Base-by-base conservation (phyloP, 2,797 vertebrate genomes). In the Bufotes viridis region DNA sequence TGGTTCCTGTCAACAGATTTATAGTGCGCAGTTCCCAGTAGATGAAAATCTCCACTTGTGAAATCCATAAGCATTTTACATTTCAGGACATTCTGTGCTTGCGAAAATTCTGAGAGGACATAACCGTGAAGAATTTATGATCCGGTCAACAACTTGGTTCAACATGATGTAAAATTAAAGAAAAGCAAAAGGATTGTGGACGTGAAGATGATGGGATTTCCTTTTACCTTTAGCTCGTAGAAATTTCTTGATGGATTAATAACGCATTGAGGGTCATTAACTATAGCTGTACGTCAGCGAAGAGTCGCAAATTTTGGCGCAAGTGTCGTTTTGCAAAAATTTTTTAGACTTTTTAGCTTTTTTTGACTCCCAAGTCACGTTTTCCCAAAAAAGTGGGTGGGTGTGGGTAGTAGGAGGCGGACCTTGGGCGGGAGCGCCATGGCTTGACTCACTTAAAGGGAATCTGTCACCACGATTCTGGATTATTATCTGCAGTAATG, bases 81-180 rank as follows among this genome's bases (percentile, higher is more conserved):
- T 80, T 88, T 74, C 78, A 85, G 83, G 67, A 85, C 87, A 85
- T 85, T 89, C 58, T 69, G 87, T 81, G 78, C 83, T 85, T 78
- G 1, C 34, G 26, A 53, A 49, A 26, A 80, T 55, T 75, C 26
- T 24, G 42, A 65, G 29, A 85, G 65, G 58, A 83, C 75, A 13
- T 55, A 53, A 70, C 34, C 6, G 34, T 17, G 24, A 67, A 88
- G 75, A 61, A 88, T 88, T 88, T 84, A 80, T 74, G 14, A 63
- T 72, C 51, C 58, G 24, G 22, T 61, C 60, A 80, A 60, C 80
- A 84, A 79, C 72, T n/a, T 58, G 20, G n/a, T 78, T 55, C 24
- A 51, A 65, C 24, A 26, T 34, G 12, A 26, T 79, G 24, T 18
- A 26, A 60, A 85, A 85, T 72, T 75, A 49, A 60, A 61, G 58